Evolutionary conservation across 2,797 vertebrate species (phyloP).

Genomic region (Selene dorsalis): DNA sequence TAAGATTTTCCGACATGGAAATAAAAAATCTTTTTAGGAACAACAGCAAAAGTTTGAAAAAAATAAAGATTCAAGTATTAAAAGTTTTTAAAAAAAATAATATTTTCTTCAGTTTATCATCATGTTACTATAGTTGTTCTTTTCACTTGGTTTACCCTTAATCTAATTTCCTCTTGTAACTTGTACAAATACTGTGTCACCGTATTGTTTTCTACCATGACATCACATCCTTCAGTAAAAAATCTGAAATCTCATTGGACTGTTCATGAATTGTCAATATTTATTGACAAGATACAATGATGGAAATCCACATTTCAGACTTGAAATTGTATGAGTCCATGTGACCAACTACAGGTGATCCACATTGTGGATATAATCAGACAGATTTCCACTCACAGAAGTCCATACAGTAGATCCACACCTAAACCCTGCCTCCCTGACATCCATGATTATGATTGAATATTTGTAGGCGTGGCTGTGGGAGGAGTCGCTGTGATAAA

Average conservation of each 20-base stretch:
- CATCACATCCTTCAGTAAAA: background rate
- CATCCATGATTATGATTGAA: slow-evolving; percentile 24
- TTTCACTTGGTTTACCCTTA: slow-evolving; percentile 19
- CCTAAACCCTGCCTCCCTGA: slow-evolving; percentile 54
- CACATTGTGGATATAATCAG: background rate
- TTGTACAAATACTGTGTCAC: slow-evolving; percentile 19
- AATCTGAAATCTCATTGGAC: background rate
- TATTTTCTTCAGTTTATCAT: background rate
- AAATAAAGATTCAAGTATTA: background rate
- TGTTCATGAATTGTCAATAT: background rate
- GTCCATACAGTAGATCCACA: slow-evolving; percentile 1
- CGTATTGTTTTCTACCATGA: slow-evolving; percentile 8
- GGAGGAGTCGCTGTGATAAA: slow-evolving; percentile 74
- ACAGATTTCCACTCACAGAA: background rate
- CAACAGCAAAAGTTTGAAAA: slow-evolving; percentile 2
- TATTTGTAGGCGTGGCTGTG: slow-evolving; percentile 58
- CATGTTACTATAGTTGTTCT: background rate
- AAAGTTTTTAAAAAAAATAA: background rate
- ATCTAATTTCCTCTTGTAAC: slow-evolving; percentile 49
- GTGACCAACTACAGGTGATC: background rate
- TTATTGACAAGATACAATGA: background rate
- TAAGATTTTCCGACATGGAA: slow-evolving; percentile 16
- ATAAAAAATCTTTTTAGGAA: background rate
- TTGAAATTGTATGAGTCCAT: background rate
- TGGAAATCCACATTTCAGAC: background rate